A percentile compares a stretch with the other conserved stretches of the same genome.
phyloP scores from a whole-genome alignment of 2,797 vertebrate species.

The Platyrinchus mystaceus region DNA sequence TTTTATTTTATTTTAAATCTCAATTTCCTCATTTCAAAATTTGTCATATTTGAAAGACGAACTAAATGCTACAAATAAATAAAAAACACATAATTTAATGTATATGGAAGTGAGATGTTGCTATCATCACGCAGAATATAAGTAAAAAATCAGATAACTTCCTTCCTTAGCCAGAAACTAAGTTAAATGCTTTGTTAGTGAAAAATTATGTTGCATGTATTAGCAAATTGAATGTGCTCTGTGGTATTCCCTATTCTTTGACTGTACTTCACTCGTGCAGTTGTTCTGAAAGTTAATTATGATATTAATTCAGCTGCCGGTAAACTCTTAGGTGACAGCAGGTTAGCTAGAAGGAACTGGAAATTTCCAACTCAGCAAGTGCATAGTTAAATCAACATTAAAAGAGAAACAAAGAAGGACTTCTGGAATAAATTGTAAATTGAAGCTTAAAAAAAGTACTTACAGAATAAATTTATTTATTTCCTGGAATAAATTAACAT shows the following conservation, averaged over 20 bases:
- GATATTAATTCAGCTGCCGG: background rate
- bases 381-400: background rate
- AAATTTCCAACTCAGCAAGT: background rate
- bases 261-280: background rate
- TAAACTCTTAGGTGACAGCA: background rate
- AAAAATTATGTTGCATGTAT: background rate
- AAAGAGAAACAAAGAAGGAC: background rate
- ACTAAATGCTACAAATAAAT: background rate
- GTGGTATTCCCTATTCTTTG: background rate
- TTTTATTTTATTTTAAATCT: background rate
- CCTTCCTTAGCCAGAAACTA: background rate
- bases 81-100: background rate
- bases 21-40: background rate
- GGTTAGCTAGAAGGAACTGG: background rate
- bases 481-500: background rate
- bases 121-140: background rate
- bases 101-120: background rate
- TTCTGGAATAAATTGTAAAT: background rate
- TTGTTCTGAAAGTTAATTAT: background rate
- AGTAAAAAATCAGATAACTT: background rate
- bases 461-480: background rate
- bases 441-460: background rate
- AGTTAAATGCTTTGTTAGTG: background rate
- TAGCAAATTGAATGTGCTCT: background rate
- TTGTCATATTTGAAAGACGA: background rate